Conservation (phyloP, 2,888 invertebrate genomes). For the Pandemis heparana region DNA sequence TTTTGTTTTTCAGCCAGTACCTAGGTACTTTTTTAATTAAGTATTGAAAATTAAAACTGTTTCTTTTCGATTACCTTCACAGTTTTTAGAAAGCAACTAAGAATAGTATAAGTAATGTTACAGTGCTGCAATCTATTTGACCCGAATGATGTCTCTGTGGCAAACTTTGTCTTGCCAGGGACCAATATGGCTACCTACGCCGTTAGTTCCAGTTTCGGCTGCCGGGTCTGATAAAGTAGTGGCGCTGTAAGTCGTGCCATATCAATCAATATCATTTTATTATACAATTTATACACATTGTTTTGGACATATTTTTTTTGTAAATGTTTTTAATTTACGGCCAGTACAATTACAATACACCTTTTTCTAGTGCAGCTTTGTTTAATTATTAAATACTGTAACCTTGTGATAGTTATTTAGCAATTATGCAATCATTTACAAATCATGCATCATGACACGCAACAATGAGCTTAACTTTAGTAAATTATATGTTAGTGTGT, state of each 20-base stretch:
- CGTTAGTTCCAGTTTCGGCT: no score
- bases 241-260: conserved; percentile 33
- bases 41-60: not conserved
- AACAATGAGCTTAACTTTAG: conserved; percentile 39
- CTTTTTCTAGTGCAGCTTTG: not conserved
- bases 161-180: no score
- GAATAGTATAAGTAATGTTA: conserved; percentile 18
- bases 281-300: conserved; percentile 21
- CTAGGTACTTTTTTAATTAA: not conserved
- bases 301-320: conserved; percentile 28
- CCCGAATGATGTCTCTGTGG: no score
- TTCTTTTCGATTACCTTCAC: not conserved
- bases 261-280: conserved; percentile 39
- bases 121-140: no score
- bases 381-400: not conserved
- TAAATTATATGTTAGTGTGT: conserved; percentile 20
- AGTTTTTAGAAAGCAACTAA: not conserved
- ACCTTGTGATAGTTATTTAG: conserved; percentile 30
- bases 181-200: no score
- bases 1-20: not conserved
- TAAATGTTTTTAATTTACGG: conserved; percentile 15
- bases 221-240: no score
- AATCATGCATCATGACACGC: conserved; percentile 13
- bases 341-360: conserved; percentile 9
- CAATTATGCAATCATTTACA: conserved; percentile 5